Conservation (phyloP, 2,888 invertebrate genomes). For the Cyclophora albipunctata region DNA sequence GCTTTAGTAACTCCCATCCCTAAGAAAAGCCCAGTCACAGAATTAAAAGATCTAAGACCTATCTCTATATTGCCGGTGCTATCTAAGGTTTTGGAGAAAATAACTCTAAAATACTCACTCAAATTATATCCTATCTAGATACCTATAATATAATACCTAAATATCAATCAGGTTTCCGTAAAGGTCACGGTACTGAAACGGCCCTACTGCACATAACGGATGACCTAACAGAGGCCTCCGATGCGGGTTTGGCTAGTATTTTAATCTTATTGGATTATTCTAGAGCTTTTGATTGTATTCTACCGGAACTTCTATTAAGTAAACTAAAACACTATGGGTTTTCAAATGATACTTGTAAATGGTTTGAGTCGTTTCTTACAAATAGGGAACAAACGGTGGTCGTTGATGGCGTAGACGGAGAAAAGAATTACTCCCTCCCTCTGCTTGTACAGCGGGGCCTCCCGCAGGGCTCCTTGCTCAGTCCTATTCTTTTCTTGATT, state of each 20-base stretch:
- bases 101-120: not conserved
- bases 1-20: conserved; percentile 1
- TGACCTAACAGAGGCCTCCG: conserved; percentile 11
- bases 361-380: too few species aligned
- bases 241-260: conserved; percentile 8
- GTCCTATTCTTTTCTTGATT: too few species aligned
- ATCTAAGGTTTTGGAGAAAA: conserved; percentile 10
- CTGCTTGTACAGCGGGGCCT: too few species aligned
- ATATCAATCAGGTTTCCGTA: conserved; percentile 5
- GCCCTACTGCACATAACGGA: conserved; percentile 12
- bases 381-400: too few species aligned
- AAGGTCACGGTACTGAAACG: conserved; percentile 8
- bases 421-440: too few species aligned
- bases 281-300: conserved; percentile 13
- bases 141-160: conserved; percentile 1
- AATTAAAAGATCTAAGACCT: conserved; percentile 13
- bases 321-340: conserved; percentile 2
- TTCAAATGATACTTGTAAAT: not conserved
- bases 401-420: too few species aligned
- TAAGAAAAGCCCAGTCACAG: conserved; percentile 3
- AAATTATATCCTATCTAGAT: conserved; percentile 1
- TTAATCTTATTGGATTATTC: conserved; percentile 12
- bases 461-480: too few species aligned
- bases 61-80: conserved; percentile 14
- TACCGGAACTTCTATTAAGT: not conserved